Evolutionary conservation across 2,797 vertebrate genomes (phyloP), one percentile per base, ranked within the genome.

Genomic region (Denticeps clupeoides): DNA sequence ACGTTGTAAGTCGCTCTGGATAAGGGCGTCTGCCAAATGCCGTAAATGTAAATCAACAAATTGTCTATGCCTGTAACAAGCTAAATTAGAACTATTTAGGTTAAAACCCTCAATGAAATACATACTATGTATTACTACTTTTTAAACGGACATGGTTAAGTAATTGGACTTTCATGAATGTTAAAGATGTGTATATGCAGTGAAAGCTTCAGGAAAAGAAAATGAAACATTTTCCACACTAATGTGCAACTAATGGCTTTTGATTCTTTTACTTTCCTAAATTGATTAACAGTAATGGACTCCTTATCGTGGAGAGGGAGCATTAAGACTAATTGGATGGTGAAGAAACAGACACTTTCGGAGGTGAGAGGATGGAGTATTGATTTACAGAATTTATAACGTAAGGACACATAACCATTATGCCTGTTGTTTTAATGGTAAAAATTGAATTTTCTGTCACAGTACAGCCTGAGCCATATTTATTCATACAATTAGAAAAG

Each of bases 261-360:
- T 73, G 47, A 64, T 62, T 69, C 71, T 74, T 62, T 44, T 64
- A 53, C 50, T 51, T 54, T 62, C 55, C 52, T 66, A 67, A 66
- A 73, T 67, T 73, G 62, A 71, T 75, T 67, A 72, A 58, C 62
- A 67, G 59, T 70, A 69, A 71, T 68, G 27, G 31, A 71, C 44
- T 54, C 59, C 64, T 75, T 63, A 74, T 42, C 24, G 45, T 19
- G 27, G 42, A 65, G 55, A 19, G 60, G 37, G 37, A 56, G 25
- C 23, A 55, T 38, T 51, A 63, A 41, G 45, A 73, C 46, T 61
- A 60, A 74, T 68, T 64, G 38, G 33, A 55, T 1, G 24, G 25
- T 58, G 53, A 57, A 63, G 33, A 13, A 59, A 55, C 24, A 65
- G 59, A 58, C 47, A 47, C 2, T 41, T 27, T 25, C 41, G 16